Evolutionary conservation across 2,888 invertebrate genomes (phyloP), one percentile per base, ranked within the genome.

Genomic region (Cataglyphis rosenhaueri): DNA sequence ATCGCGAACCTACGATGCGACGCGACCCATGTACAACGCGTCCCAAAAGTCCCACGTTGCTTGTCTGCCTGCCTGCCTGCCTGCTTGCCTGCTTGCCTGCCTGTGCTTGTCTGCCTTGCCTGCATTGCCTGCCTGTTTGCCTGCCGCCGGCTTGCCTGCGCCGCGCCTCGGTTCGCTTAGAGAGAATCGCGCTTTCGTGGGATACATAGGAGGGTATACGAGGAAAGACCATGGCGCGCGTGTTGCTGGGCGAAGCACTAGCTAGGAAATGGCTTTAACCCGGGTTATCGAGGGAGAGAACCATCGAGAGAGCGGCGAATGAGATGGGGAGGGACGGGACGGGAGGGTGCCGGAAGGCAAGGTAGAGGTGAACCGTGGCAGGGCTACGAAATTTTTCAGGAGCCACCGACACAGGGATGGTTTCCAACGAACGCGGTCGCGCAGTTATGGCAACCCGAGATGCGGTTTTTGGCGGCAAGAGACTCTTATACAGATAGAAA

Each of bases 1-100:
- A 91, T 92, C 93, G 93, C 93, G 93, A 92, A 92, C 91, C 91
- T 91, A 91, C 92, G 91, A 92, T 91, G 92, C 91, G 92, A 90
- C 90, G 90, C 86, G 88, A 89, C 89, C 89, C 91, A 89, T 91
- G 91, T 89, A 88, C 84, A 87, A 86, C 88, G 88, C 89, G 92
- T 92, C 92, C 92, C 92, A 91, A 92, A 92, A 92, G 92, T 92
- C 91, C 91, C 87, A 85, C 78, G 89, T 85, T 85, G 85, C 88
- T 83, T 78, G 78, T 78, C 71, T 82, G 68, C 65, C 73, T 64
- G 15, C 70, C 38, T 75, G 78, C 81, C 57, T 83, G 74, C 66
- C 64, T 91, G 90, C 6, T 0, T 32, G 32, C 32, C 32, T 32
- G 32, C 55, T 29, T 75, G 78, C 81, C 57, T 83, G 74, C 66